phyloP scores from a whole-genome alignment of 2,888 invertebrate genomes.

The Xestia sexstrigata region DNA sequence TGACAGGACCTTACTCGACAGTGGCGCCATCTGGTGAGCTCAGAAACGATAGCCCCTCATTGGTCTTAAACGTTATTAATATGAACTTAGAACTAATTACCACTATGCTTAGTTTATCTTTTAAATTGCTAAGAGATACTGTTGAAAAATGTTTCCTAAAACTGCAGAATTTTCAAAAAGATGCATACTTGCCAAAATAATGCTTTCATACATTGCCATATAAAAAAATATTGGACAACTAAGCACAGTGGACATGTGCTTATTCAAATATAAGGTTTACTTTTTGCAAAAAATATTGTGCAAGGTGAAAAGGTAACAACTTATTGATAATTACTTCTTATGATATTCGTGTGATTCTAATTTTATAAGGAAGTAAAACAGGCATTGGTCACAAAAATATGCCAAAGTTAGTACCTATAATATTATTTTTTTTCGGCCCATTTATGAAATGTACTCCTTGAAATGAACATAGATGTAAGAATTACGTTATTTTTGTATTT shows the following conservation, averaged over 20 bases:
- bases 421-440: constrained; percentile 66
- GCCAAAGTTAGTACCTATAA: constrained; percentile 83
- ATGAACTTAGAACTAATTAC: constrained; percentile 6
- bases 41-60: too few relatives aligned
- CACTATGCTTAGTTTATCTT: constrained; percentile 35
- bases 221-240: not conserved
- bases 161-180: not conserved
- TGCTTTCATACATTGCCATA: not conserved
- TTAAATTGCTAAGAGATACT: not conserved
- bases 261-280: constrained; percentile 18
- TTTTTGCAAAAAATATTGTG: constrained; percentile 43
- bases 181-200: not conserved
- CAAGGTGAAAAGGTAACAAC: constrained; percentile 44
- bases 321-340: constrained; percentile 43
- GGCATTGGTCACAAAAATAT: constrained; percentile 84
- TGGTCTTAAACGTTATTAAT: not conserved
- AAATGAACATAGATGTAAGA: constrained; percentile 57
- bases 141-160: not conserved
- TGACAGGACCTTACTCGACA: too few relatives aligned
- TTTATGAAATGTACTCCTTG: constrained; percentile 59
- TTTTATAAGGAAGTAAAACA: constrained; percentile 59
- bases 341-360: constrained; percentile 49
- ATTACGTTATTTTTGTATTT: constrained; percentile 48
- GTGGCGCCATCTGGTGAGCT: too few relatives aligned
- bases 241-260: constrained; percentile 32